Percentiles rank a stretch among this genome's conserved stretches.
phyloP scores from a whole-genome alignment of 2,797 vertebrate species.

The Petrocephalus sullivani region DNA sequence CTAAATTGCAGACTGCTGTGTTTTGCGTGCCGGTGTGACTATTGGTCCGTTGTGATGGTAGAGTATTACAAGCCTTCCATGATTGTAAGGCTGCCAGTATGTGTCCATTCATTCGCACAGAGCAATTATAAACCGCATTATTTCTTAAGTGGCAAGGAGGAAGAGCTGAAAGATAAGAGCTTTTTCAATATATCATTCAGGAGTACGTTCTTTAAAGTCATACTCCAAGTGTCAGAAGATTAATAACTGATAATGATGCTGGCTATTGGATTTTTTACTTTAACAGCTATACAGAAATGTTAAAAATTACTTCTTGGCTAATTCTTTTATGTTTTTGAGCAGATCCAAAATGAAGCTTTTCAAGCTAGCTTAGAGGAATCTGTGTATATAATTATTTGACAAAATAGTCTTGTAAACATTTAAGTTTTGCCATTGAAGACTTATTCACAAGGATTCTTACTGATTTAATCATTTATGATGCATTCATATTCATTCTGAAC shows the following conservation, averaged over 20 bases:
- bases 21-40: background rate
- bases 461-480: too few relatives aligned
- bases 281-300: background rate
- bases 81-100: background rate
- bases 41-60: background rate
- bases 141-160: conserved; percentile 9
- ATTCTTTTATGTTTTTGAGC: background rate
- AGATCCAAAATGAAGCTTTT: background rate
- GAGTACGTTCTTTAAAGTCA: background rate
- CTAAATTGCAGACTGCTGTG: background rate
- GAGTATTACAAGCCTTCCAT: background rate
- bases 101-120: conserved; percentile 21
- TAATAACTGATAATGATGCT: background rate
- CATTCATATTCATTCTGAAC: too few relatives aligned
- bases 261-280: background rate
- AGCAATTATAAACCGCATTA: conserved; percentile 15
- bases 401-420: too few relatives aligned
- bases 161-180: background rate
- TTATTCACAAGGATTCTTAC: too few relatives aligned
- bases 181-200: conserved; percentile 23
- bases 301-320: too few relatives aligned
- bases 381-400: too few relatives aligned
- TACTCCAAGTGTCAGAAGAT: background rate
- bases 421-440: too few relatives aligned
- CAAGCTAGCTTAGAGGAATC: background rate